Percentiles rank a stretch among this genome's conserved stretches.
These are phyloP conservation scores for Drosophila pullipes DNA, from an alignment of 2,888 invertebrate species.

Conservation along the genomic window DNA sequence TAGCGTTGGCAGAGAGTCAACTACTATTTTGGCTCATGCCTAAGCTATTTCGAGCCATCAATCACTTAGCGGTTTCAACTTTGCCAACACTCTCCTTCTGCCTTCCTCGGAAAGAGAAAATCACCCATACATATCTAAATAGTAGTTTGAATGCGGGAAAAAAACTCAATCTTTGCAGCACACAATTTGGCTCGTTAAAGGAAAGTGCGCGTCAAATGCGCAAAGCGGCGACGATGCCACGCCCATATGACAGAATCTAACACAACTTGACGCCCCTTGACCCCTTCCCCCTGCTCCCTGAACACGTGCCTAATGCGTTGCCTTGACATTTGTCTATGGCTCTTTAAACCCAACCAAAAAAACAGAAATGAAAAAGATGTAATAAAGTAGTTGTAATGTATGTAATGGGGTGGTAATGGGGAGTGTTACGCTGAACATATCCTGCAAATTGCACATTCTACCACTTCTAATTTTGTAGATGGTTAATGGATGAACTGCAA, in stretches of 20 bases:
- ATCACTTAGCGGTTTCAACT: constrained; percentile 57
- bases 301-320: constrained; percentile 46
- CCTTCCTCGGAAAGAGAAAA: not conserved
- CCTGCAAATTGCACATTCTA: not conserved
- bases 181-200: constrained; percentile 68
- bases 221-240: constrained; percentile 50
- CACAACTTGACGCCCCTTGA: not conserved
- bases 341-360: constrained; percentile 25
- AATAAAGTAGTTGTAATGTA: constrained; percentile 11
- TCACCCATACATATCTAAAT: constrained; percentile 32
- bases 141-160: constrained; percentile 42
- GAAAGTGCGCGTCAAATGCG: constrained; percentile 57
- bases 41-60: constrained; percentile 39
- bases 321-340: constrained; percentile 49
- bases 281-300: not conserved
- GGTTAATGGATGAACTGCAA: not conserved
- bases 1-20: constrained; percentile 37
- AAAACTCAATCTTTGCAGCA: constrained; percentile 41
- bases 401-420: not conserved
- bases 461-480: not conserved
- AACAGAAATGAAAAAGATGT: not conserved
- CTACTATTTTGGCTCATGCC: constrained; percentile 18
- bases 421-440: not conserved
- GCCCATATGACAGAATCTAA: constrained; percentile 47
- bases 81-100: constrained; percentile 9